Evolutionary conservation across 2,113 vertebrate species (phyloP).

Genomic region (Mellivora capensis): DNA sequence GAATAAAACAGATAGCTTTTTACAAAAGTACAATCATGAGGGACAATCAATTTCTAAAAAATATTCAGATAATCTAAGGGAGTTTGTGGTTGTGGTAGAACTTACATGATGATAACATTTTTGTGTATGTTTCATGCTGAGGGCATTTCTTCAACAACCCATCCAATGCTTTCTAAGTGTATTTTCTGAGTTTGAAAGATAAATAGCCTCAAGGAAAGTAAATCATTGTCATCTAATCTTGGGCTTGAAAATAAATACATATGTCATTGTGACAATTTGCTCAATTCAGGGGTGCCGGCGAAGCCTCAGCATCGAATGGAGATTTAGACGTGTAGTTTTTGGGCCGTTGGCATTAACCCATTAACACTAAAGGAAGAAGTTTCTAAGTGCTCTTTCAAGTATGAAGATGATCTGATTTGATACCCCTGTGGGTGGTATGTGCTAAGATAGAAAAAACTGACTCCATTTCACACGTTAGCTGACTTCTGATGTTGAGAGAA

Average conservation of each 20-base stretch:
- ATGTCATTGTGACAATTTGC: neutral
- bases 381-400: neutral
- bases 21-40: neutral
- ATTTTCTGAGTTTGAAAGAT: neutral
- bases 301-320: neutral
- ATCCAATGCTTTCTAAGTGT: neutral
- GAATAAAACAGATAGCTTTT: neutral
- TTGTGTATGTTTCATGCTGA: neutral
- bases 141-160: neutral
- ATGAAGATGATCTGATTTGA: neutral
- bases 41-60: neutral
- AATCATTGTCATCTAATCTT: neutral
- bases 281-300: neutral
- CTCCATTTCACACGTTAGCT: neutral
- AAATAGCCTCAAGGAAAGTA: neutral
- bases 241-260: neutral
- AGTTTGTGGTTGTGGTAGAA: fast-evolving
- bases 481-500: neutral
- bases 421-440: neutral
- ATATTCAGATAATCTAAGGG: neutral
- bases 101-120: neutral
- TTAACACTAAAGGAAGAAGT: neutral
- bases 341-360: neutral
- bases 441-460: neutral
- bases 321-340: neutral